Conservation (phyloP, 1,140 invertebrate genomes). For the Drosophila yakuba region DNA sequence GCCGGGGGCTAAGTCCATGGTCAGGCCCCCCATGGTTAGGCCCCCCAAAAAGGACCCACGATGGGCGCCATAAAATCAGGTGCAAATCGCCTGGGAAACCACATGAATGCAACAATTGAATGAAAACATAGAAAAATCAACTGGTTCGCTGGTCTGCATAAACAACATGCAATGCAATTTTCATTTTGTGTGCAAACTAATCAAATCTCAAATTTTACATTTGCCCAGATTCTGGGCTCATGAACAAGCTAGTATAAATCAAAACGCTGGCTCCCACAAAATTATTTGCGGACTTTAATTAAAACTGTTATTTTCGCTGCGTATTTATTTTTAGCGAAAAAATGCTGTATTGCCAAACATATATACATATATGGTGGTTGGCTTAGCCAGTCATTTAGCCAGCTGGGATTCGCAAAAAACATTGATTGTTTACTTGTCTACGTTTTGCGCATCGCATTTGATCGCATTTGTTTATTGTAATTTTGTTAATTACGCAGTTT, state of each 20-base stretch:
- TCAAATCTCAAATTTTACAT: slow-evolving; percentile 67
- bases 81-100: slow-evolving; percentile 31
- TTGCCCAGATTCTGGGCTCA: slow-evolving; percentile 7
- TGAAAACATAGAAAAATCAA: slow-evolving; percentile 25
- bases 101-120: slow-evolving; percentile 56
- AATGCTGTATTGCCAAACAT: background rate
- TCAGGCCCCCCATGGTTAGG: background rate
- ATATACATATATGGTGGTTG: slow-evolving; percentile 11
- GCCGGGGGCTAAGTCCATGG: slow-evolving; percentile 18
- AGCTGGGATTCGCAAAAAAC: slow-evolving; percentile 26
- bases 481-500: slow-evolving; percentile 62
- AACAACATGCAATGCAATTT: slow-evolving; percentile 61
- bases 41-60: background rate
- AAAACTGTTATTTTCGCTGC: slow-evolving; percentile 67
- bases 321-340: slow-evolving; percentile 62
- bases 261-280: slow-evolving; percentile 56
- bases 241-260: slow-evolving; percentile 48
- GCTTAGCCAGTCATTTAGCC: slow-evolving; percentile 64
- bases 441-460: slow-evolving; percentile 40
- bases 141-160: slow-evolving; percentile 33
- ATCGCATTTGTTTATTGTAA: slow-evolving; percentile 53
- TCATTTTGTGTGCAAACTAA: slow-evolving; percentile 66
- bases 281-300: slow-evolving; percentile 72
- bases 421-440: slow-evolving; percentile 37
- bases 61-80: slow-evolving; percentile 15